A percentile compares a stretch with the other conserved stretches of the same genome.
Evolutionary conservation across 2,113 vertebrate genomes (phyloP).

Genomic region (Rhinopomastus cyanomelas): DNA sequence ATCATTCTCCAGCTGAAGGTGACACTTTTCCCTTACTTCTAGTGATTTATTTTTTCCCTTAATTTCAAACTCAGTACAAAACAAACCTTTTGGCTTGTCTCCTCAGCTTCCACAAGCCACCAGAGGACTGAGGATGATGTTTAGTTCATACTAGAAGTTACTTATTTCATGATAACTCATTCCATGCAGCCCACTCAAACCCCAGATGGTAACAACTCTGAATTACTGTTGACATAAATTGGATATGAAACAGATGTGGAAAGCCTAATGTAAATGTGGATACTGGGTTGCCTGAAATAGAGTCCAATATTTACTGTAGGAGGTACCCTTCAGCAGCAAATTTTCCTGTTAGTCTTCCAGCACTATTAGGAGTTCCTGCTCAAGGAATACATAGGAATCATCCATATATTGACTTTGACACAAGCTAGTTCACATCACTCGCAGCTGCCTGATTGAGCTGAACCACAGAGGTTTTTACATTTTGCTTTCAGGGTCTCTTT

Average conservation of each 20-base stretch:
- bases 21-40: background rate
- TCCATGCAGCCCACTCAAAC: slow-evolving; percentile 12
- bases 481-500: background rate
- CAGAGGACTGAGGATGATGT: background rate
- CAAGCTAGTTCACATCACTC: background rate
- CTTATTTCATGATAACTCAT: background rate
- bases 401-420: background rate
- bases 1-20: background rate
- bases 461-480: background rate
- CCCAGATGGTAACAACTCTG: background rate
- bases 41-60: background rate
- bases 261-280: background rate
- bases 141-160: background rate
- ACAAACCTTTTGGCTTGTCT: background rate
- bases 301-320: background rate
- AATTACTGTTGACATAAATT: slow-evolving; percentile 7
- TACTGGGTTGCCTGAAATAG: background rate
- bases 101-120: background rate
- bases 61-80: background rate
- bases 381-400: background rate
- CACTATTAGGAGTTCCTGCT: background rate
- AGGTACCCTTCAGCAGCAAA: background rate
- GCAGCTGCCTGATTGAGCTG: background rate
- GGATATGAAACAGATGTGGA: slow-evolving; percentile 22
- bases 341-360: background rate